Evolutionary conservation across 2,797 vertebrate genomes (phyloP).

Genomic region (Sebastes taczanowskii): DNA sequence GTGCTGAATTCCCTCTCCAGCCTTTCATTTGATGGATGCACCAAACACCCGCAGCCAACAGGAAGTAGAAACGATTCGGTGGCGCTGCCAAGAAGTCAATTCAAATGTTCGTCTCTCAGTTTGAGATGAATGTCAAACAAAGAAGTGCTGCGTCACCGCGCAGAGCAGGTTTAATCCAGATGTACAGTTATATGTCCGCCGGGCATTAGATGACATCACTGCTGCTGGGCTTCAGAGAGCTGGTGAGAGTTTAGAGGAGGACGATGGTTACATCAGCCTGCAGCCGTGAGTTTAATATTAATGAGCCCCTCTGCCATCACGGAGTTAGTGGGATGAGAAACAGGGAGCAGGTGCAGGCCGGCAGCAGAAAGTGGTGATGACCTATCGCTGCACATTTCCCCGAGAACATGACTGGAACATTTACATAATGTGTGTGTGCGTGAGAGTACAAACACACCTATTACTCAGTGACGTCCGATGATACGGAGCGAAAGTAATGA

Average conservation of each 20-base stretch:
- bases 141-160: not conserved
- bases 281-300: conserved; percentile 16
- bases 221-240: not conserved
- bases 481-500: not conserved
- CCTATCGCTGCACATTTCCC: conserved; percentile 11
- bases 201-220: conserved; percentile 43
- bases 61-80: not conserved
- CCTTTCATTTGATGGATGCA: not conserved
- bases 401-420: conserved; percentile 28
- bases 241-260: conserved; percentile 11
- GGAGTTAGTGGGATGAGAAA: not conserved
- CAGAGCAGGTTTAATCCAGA: conserved; percentile 30
- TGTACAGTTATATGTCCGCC: conserved; percentile 9
- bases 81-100: not conserved
- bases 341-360: conserved; percentile 59
- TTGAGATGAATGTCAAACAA: not conserved
- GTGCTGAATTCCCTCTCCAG: not conserved
- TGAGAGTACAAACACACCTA: not conserved
- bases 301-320: not conserved
- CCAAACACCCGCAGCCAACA: not conserved
- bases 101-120: not conserved
- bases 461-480: not conserved
- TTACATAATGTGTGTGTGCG: conserved; percentile 34
- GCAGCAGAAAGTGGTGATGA: conserved; percentile 22
- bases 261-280: conserved; percentile 3